These are phyloP conservation scores for Taurulus bubalis DNA, from an alignment of 2,113 vertebrate genomes.

Conservation along the genomic window DNA sequence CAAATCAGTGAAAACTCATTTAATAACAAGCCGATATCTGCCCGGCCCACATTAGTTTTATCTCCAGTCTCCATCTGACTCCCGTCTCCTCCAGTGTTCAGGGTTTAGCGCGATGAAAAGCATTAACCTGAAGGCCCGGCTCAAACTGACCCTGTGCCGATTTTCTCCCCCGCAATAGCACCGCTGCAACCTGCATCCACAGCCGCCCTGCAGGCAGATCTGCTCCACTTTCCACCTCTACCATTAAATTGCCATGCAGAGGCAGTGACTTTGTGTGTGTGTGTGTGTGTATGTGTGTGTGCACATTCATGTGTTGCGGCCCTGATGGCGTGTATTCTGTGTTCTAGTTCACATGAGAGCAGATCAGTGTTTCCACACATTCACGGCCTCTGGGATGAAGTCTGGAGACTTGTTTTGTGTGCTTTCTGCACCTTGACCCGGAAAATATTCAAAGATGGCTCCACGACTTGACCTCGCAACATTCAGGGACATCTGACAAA, in stretches of 20 bases:
- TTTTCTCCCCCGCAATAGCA: constrained; percentile 45
- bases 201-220: constrained; percentile 73
- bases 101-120: constrained; percentile 59
- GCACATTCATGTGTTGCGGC: constrained; percentile 11
- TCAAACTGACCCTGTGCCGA: constrained; percentile 60
- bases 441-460: background rate
- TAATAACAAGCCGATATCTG: constrained; percentile 54
- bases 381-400: background rate
- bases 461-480: background rate
- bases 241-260: constrained; percentile 62
- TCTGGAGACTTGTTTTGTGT: constrained; percentile 14
- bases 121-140: constrained; percentile 53
- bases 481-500: background rate
- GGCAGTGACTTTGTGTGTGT: constrained; percentile 42
- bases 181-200: constrained; percentile 57
- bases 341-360: background rate
- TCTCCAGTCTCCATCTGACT: constrained; percentile 22
- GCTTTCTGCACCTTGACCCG: constrained; percentile 14
- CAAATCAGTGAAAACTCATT: constrained; percentile 63
- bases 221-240: constrained; percentile 77
- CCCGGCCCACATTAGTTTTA: constrained; percentile 32
- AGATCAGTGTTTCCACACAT: constrained; percentile 2
- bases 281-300: constrained; percentile 14
- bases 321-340: background rate
- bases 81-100: constrained; percentile 25